Percentiles rank a stretch among this genome's conserved stretches.
Conservation (phyloP, 2,113 vertebrate species). For the Xiphophorus couchianus region DNA sequence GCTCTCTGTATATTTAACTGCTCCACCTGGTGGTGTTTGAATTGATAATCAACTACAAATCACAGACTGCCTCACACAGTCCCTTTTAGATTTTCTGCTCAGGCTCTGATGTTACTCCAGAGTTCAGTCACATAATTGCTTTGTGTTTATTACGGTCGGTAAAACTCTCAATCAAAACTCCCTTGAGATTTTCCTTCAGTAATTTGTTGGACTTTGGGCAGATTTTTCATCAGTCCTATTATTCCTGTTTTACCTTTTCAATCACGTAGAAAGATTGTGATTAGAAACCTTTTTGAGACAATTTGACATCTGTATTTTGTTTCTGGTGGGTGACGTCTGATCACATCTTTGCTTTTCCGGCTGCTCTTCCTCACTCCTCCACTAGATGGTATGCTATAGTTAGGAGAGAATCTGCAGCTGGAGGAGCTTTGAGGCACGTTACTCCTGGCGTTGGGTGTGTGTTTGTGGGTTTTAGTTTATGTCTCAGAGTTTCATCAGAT, state of each 20-base stretch:
- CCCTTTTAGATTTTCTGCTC: neutral
- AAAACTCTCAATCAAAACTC: neutral
- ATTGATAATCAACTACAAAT: neutral
- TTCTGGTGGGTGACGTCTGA: slow-evolving; percentile 6
- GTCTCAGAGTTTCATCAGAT: slow-evolving; percentile 54
- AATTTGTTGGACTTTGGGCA: neutral
- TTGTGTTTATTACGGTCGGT: slow-evolving; percentile 3
- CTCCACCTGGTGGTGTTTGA: slow-evolving; percentile 62
- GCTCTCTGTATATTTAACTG: slow-evolving; percentile 9
- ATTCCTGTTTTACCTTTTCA: neutral
- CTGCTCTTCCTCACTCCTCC: slow-evolving; percentile 65
- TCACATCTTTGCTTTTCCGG: neutral
- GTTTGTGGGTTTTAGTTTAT: slow-evolving; percentile 7
- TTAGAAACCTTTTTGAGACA: slow-evolving; percentile 1
- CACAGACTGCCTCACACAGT: neutral
- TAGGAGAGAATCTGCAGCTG: slow-evolving; percentile 46
- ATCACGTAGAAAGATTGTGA: neutral
- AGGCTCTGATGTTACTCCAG: neutral
- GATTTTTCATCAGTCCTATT: neutral
- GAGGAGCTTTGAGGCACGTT: neutral
- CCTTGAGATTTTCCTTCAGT: neutral
- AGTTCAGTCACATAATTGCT: neutral
- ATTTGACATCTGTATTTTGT: neutral
- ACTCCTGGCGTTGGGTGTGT: neutral
- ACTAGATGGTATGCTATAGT: slow-evolving; percentile 79